Base-by-base conservation (phyloP, 2,113 vertebrate species). In the Anas platyrhynchos region DNA sequence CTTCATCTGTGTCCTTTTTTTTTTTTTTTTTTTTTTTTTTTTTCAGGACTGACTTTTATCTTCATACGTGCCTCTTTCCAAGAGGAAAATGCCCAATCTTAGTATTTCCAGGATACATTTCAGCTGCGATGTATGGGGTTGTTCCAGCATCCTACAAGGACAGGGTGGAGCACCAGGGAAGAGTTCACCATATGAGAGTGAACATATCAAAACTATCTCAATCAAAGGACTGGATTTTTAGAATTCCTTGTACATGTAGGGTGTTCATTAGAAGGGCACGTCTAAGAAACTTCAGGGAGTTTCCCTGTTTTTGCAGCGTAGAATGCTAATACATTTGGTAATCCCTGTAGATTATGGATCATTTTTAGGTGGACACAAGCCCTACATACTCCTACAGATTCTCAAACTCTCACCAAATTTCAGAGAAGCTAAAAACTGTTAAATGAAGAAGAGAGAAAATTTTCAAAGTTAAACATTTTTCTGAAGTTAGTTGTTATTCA, bases 31-130 rank as follows among this genome's bases (percentile, higher is more conserved):
- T 71, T 72, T 55, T 50, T 13, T 56, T 72, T 91, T 72, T 23
- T 46, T 41, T 54, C 62, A 76, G 43, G 73, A 46, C 15, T 55
- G 32, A n/a, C 41, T 62, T 78, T n/a, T 41, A 11, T 41, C 26
- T 86, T 54, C 78, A n/a, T 0, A 0, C 7, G 0, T 27, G 32
- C 9, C 48, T 72, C 38, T 68, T 44, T 48, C 13, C 52, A 65
- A 77, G 25, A 80, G 66, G 27, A 56, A 65, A 81, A 31, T 16
- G 32, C 34, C 86, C 2, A 0, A 22, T 55, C n/a, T 59, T 73
- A 63, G 61, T 12, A 32, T 23, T 16, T 44, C 23, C 43, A 8
- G 2, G 11, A 16, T 63, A 18, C 41, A 5, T 74, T 74, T 86
- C 59, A 21, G 9, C 41, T 88, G 26, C 1, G 6, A 13, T 58